phyloP scores from a whole-genome alignment of 2,113 vertebrate species.

The Hirundichthys speculiger region DNA sequence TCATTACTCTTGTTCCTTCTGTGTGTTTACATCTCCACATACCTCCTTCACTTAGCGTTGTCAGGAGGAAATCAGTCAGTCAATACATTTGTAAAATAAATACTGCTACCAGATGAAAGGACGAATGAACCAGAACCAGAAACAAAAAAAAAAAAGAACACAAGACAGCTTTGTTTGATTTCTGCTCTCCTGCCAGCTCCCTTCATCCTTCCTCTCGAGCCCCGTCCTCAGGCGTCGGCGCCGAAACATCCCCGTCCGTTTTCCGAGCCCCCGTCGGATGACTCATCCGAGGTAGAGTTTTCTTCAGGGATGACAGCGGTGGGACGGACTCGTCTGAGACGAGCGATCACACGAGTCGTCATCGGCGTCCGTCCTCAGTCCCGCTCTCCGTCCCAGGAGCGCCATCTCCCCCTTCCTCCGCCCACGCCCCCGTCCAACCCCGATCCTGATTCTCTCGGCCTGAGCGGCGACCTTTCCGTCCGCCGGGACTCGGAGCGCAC shows the following conservation, averaged over 20 bases:
- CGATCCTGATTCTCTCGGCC: slow-evolving; percentile 59
- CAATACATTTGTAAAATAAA: too few species aligned
- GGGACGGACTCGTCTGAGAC: slow-evolving; percentile 40
- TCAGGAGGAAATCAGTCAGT: too few species aligned
- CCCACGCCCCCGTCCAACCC: slow-evolving; percentile 51
- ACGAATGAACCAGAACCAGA: too few species aligned
- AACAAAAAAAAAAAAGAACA: too few species aligned
- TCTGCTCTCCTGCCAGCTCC: slow-evolving; percentile 16
- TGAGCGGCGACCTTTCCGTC: slow-evolving; percentile 41
- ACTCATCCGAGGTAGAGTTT: slow-evolving; percentile 58
- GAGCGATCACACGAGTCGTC: slow-evolving; percentile 27
- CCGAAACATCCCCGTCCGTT: slow-evolving; percentile 51
- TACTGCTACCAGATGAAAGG: too few species aligned
- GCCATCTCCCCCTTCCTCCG: background rate
- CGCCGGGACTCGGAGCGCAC: slow-evolving; percentile 40
- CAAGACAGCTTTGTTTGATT: too few species aligned
- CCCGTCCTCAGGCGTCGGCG: slow-evolving; percentile 35
- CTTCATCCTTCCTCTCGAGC: slow-evolving; percentile 57
- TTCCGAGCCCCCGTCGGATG: slow-evolving; percentile 41
- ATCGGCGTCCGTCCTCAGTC: slow-evolving; percentile 24
- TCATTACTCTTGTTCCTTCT: too few species aligned
- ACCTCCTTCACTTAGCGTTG: too few species aligned
- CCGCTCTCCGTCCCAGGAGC: slow-evolving; percentile 34
- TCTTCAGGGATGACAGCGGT: slow-evolving; percentile 50
- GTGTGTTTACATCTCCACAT: too few species aligned